phyloP scores from a whole-genome alignment of 2,113 vertebrate genomes.

The Microtus oregoni region DNA sequence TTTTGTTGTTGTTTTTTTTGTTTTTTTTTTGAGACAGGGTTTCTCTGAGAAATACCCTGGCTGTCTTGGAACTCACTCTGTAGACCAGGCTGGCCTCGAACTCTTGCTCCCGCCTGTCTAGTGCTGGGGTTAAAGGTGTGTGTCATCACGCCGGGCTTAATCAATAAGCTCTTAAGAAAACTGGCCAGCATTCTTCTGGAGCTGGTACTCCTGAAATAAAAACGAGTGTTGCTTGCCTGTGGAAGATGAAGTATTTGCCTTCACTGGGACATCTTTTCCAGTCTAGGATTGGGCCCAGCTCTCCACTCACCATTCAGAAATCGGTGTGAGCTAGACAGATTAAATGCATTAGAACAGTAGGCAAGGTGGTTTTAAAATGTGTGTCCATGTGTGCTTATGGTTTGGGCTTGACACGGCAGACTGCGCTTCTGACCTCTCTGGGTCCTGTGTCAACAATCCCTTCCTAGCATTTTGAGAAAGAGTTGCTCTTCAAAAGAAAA shows the following conservation, averaged over 20 bases:
- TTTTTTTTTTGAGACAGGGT: background rate
- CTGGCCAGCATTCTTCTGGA: constrained; percentile 84
- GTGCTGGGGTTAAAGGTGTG: background rate
- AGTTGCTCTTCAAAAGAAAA: constrained; percentile 58
- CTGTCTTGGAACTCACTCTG: background rate
- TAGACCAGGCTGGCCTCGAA: background rate
- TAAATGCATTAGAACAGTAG: constrained; percentile 63
- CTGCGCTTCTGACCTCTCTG: constrained; percentile 49
- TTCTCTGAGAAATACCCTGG: background rate
- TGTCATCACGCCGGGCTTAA: background rate
- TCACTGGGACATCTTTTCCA: constrained; percentile 79
- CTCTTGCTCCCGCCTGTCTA: background rate
- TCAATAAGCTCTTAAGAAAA: constrained; percentile 84
- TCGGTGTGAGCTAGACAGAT: constrained; percentile 80
- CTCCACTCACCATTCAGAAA: constrained; percentile 82
- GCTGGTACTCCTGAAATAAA: constrained; percentile 81
- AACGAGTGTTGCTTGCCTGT: constrained; percentile 79
- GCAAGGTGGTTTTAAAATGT: constrained; percentile 49
- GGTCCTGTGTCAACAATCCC: constrained; percentile 72
- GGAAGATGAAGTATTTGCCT: constrained; percentile 85
- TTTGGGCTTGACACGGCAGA: constrained; percentile 76
- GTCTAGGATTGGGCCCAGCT: constrained; percentile 65
- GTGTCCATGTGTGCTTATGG: background rate
- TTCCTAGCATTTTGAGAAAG: constrained; percentile 72
- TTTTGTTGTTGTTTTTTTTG: background rate